A percentile compares a stretch with the other conserved stretches of the same genome.
Conservation (phyloP, 2,113 vertebrate genomes). For the Alaudala cheleensis region DNA sequence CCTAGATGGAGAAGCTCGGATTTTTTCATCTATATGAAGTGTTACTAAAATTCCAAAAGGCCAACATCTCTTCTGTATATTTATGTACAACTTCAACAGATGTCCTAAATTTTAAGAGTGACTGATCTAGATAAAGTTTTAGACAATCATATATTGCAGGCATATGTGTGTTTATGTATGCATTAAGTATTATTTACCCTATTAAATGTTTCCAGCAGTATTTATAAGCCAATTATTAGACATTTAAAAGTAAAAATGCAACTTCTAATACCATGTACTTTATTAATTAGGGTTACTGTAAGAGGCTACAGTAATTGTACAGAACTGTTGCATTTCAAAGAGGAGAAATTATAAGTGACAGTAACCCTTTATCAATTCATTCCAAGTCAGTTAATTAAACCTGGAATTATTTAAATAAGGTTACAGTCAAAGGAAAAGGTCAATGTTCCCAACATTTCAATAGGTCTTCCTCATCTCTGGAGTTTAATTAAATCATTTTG, state of each 20-base stretch:
- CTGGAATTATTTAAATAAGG: slow-evolving; percentile 61
- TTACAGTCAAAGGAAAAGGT: slow-evolving; percentile 58
- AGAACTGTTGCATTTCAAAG: slow-evolving; percentile 29
- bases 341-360: slow-evolving; percentile 47
- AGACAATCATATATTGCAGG: neutral
- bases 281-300: slow-evolving; percentile 26
- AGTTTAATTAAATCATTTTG: slow-evolving; percentile 63
- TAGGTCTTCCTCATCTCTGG: slow-evolving; percentile 52
- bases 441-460: slow-evolving; percentile 20
- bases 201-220: neutral
- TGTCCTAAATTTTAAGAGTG: neutral
- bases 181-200: neutral
- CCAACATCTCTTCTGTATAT: neutral
- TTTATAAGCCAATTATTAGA: neutral
- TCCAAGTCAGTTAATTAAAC: slow-evolving; percentile 61
- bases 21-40: neutral
- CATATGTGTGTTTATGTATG: neutral
- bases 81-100: neutral
- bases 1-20: neutral
- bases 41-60: neutral
- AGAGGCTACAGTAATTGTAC: neutral
- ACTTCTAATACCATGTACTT: slow-evolving; percentile 10
- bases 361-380: slow-evolving; percentile 54
- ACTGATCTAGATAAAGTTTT: neutral
- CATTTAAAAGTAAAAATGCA: neutral